These are phyloP conservation scores for Mactromeris polynyma DNA, from an alignment of 2,888 invertebrate species.

Conservation along the genomic window DNA sequence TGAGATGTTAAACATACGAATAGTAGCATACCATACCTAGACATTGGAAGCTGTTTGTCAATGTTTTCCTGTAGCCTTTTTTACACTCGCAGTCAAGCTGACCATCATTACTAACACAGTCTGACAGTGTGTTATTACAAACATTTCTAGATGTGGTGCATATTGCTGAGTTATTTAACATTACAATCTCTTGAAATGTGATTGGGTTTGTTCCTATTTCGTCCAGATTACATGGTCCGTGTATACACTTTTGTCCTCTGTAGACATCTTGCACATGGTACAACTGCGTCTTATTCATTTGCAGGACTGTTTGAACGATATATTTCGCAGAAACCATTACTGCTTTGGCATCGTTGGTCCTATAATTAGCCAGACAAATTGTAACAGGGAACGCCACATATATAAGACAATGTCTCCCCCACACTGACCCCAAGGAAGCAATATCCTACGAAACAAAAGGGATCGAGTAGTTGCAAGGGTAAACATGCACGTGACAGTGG, in stretches of 20 bases:
- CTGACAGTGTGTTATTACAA: not conserved
- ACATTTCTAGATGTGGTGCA: conserved; percentile 22
- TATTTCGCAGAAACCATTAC: not conserved
- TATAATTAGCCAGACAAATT: no score
- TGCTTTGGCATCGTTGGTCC: not conserved
- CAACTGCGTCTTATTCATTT: not conserved
- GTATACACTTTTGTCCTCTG: not conserved
- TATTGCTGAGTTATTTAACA: not conserved
- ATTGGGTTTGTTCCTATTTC: not conserved
- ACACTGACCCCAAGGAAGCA: no score
- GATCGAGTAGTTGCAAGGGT: no score
- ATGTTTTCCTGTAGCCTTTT: not conserved
- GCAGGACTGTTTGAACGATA: not conserved
- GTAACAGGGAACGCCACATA: no score
- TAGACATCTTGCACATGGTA: not conserved
- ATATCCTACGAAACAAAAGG: no score
- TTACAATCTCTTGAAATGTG: not conserved
- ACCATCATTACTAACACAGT: conserved; percentile 4
- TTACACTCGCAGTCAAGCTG: conserved; percentile 19
- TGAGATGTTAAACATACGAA: no score
- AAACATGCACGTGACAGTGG: no score
- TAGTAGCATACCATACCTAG: not conserved
- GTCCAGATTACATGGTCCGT: not conserved
- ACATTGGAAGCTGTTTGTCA: not conserved
- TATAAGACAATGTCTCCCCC: no score